These are phyloP conservation scores for Prionailurus bengalensis DNA, from an alignment of 2,113 vertebrate species.

Conservation along the genomic window DNA sequence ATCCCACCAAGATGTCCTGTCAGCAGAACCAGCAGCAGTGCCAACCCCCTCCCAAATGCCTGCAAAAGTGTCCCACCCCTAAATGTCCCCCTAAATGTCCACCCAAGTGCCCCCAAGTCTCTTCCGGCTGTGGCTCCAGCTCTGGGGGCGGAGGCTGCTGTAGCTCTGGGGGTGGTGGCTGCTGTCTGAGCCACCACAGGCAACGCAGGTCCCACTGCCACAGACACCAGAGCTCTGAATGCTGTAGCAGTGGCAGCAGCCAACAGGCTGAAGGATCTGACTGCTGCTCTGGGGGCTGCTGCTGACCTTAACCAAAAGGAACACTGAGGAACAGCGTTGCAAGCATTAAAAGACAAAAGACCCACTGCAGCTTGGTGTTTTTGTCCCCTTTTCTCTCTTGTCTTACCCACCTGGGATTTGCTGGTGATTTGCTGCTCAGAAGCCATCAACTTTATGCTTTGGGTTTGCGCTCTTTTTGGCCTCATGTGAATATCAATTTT, in stretches of 20 bases:
- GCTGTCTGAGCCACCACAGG: neutral
- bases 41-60: neutral
- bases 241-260: neutral
- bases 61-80: neutral
- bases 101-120: neutral
- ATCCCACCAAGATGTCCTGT: constrained; percentile 1
- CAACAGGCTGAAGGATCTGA: neutral
- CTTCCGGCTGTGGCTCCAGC: neutral
- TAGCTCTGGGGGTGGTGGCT: neutral
- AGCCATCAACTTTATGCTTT: neutral
- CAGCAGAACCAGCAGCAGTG: constrained; percentile 44
- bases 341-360: neutral
- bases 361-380: neutral
- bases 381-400: neutral
- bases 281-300: neutral
- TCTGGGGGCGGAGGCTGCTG: neutral
- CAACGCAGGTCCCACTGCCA: accelerated
- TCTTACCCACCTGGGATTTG: no score
- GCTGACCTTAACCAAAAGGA: neutral
- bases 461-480: neutral
- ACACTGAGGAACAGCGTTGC: neutral
- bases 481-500: neutral
- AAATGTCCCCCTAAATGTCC: neutral
- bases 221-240: neutral
- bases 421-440: neutral